Conservation (phyloP, 2,113 vertebrate genomes). For the Capricornis sumatraensis region DNA sequence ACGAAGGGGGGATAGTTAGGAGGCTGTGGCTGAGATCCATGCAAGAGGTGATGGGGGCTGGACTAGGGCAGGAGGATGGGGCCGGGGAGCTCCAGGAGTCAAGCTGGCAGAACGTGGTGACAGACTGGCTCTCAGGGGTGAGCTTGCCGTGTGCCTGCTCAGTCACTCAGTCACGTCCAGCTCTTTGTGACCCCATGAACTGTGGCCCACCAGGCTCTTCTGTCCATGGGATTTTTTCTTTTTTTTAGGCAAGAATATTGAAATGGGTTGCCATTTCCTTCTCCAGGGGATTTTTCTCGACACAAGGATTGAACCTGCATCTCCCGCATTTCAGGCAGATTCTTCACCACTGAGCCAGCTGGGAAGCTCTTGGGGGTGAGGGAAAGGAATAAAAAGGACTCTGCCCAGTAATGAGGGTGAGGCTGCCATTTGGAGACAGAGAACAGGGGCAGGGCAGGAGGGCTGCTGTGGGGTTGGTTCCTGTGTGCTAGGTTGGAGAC, state of each 20-base stretch:
- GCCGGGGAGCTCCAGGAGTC: not conserved
- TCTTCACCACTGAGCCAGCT: not conserved
- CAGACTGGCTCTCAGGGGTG: not conserved
- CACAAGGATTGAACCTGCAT: not conserved
- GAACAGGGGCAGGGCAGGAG: not conserved
- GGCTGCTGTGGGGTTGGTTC: not conserved
- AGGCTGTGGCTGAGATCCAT: not conserved
- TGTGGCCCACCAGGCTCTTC: not conserved
- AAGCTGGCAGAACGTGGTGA: not conserved
- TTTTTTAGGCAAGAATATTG: not conserved
- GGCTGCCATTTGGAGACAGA: not conserved
- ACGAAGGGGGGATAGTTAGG: rapidly evolving
- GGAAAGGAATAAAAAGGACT: too few relatives aligned
- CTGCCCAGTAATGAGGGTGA: rapidly evolving
- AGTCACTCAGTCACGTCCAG: not conserved
- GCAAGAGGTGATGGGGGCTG: not conserved
- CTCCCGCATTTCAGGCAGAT: not conserved
- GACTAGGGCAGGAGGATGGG: not conserved
- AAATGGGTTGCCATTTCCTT: not conserved
- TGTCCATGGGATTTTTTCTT: not conserved
- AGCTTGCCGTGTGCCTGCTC: rapidly evolving
- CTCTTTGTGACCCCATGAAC: not conserved
- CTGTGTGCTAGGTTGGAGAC: not conserved
- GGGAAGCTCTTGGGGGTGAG: not conserved
- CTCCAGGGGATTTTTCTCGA: not conserved